Percentiles rank a stretch among this genome's conserved stretches.
These are phyloP conservation scores for Wasmannia auropunctata DNA, from an alignment of 1,140 invertebrate species.

Conservation along the genomic window DNA sequence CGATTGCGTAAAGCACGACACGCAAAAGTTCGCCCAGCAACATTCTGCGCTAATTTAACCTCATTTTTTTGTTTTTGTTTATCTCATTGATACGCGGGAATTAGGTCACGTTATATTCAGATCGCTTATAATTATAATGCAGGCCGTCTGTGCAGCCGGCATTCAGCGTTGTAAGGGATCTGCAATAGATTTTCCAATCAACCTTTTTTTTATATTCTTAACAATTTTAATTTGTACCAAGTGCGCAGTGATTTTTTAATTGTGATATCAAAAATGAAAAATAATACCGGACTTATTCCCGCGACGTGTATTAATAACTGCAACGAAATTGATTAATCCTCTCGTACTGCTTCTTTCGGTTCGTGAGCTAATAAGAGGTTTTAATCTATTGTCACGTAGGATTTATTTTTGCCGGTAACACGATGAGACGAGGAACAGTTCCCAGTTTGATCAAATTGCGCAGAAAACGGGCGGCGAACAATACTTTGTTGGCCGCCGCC, in stretches of 20 bases:
- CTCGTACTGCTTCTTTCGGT: not conserved
- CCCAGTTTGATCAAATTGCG: slow-evolving; percentile 37
- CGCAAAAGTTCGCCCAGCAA: not conserved
- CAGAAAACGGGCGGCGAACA: slow-evolving; percentile 35
- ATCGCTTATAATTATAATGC: not conserved
- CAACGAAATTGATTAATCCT: not conserved
- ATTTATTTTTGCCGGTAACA: slow-evolving; percentile 2
- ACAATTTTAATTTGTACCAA: not conserved
- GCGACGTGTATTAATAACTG: not conserved
- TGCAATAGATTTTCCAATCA: not conserved
- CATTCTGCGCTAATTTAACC: not conserved
- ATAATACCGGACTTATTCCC: not conserved
- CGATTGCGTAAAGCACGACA: not conserved
- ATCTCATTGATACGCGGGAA: slow-evolving; percentile 19
- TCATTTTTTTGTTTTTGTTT: not conserved
- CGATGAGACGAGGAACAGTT: not conserved
- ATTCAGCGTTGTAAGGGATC: not conserved
- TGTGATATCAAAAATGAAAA: not conserved
- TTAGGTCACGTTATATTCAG: not conserved
- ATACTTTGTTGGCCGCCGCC: slow-evolving; percentile 19
- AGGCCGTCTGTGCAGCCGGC: not conserved
- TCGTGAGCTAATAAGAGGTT: not conserved
- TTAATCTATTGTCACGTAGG: slow-evolving; percentile 12
- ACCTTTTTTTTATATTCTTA: not conserved
- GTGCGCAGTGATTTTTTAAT: not conserved